Conservation (phyloP, 2,888 invertebrate species). For the Drosophila monieri region DNA sequence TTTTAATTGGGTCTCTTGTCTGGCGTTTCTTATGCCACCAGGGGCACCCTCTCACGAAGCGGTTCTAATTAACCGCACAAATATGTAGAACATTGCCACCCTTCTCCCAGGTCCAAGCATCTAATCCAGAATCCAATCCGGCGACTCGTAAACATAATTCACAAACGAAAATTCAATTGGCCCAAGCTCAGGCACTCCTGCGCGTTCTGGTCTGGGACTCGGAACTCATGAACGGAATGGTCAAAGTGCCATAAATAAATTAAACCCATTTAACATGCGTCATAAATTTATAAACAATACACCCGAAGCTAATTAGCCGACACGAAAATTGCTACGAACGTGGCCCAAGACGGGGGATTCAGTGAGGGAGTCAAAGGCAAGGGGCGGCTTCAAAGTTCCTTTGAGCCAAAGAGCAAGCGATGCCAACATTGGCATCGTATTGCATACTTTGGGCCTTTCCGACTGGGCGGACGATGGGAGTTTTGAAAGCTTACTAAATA, state of each 20-base stretch:
- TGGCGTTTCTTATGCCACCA: background rate
- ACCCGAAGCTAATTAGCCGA: constrained; percentile 79
- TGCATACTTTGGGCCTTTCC: constrained; percentile 46
- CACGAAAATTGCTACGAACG: constrained; percentile 73
- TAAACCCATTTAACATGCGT: constrained; percentile 80
- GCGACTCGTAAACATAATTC: constrained; percentile 62
- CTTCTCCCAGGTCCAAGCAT: constrained; percentile 25
- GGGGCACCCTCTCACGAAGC: constrained; percentile 39
- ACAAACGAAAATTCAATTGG: constrained; percentile 71
- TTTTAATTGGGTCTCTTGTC: constrained; percentile 57
- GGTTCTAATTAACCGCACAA: constrained; percentile 49
- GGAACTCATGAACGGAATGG: constrained; percentile 25
- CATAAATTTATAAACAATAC: constrained; percentile 80
- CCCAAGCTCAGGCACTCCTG: constrained; percentile 49
- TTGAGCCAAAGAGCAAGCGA: constrained; percentile 51
- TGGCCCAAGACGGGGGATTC: constrained; percentile 38
- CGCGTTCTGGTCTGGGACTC: constrained; percentile 16
- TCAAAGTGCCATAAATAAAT: constrained; percentile 76
- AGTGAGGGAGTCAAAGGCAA: constrained; percentile 7
- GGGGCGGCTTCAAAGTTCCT: constrained; percentile 14
- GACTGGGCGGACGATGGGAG: constrained; percentile 3
- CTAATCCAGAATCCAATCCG: constrained; percentile 22
- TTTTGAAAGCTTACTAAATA: background rate
- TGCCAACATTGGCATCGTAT: constrained; percentile 45
- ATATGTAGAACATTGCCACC: constrained; percentile 50